Evolutionary conservation across 2,888 invertebrate genomes (phyloP).

Genomic region (Tipula lateralis): DNA sequence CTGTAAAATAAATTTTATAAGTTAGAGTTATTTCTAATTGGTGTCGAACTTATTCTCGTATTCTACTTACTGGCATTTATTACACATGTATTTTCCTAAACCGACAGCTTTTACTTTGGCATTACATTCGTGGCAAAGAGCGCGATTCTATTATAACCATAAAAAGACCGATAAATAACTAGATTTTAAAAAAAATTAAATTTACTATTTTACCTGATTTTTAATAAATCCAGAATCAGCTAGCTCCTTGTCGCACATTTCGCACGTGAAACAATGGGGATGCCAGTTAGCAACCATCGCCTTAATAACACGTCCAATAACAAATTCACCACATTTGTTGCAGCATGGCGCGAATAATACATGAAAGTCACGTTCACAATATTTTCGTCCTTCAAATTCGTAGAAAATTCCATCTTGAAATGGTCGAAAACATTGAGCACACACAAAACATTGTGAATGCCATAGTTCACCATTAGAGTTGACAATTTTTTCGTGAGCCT

Average conservation of each 20-base stretch:
- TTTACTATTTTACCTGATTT: slow-evolving; percentile 65
- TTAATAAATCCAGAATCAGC: slow-evolving; percentile 97
- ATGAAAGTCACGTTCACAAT: slow-evolving; percentile 98
- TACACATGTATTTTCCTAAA: slow-evolving; percentile 93
- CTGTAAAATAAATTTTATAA: slow-evolving; percentile 49
- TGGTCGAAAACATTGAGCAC: slow-evolving; percentile 97
- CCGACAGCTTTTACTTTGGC: slow-evolving; percentile 93
- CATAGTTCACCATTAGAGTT: slow-evolving; percentile 98
- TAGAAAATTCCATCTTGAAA: slow-evolving; percentile 97
- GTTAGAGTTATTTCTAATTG: not conserved
- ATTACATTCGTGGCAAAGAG: slow-evolving; percentile 94
- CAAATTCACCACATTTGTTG: slow-evolving; percentile 83
- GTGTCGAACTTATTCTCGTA: not conserved
- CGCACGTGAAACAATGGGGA: slow-evolving; percentile 94
- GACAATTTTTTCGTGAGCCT: slow-evolving; percentile 94
- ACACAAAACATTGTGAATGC: slow-evolving; percentile 99
- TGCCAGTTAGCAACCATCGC: slow-evolving; percentile 99
- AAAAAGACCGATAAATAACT: not conserved
- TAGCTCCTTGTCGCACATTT: slow-evolving; percentile 83
- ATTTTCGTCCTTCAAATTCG: slow-evolving; percentile 98
- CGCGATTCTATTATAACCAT: slow-evolving; percentile 50
- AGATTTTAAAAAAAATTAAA: not conserved
- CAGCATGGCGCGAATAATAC: slow-evolving; percentile 93
- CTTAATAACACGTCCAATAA: slow-evolving; percentile 98
- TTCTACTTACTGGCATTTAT: slow-evolving; percentile 88